A percentile compares a stretch with the other conserved stretches of the same genome.
Conservation (phyloP, 2,888 invertebrate species). For the Crepidodera aurea region DNA sequence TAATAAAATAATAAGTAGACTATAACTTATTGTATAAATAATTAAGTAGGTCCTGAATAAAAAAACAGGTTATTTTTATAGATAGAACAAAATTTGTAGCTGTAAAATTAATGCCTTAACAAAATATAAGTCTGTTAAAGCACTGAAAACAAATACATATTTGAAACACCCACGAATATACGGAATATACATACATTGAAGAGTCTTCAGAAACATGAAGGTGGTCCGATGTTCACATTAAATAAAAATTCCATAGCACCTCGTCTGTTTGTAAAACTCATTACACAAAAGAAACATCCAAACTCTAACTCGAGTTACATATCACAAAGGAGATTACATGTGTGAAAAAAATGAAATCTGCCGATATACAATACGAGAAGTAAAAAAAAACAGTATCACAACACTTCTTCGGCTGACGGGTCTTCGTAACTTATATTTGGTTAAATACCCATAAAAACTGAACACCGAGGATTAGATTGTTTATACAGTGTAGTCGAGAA, state of each 20-base stretch:
- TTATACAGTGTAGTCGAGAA: constrained; percentile 41
- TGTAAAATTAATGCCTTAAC: constrained; percentile 28
- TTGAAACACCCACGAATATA: constrained; percentile 55
- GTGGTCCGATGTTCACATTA: constrained; percentile 56
- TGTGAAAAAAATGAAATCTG: constrained; percentile 37
- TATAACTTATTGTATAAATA: too few species aligned
- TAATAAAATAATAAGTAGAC: too few species aligned
- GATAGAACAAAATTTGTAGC: constrained; percentile 4
- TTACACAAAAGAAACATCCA: constrained; percentile 43
- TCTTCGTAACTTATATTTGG: constrained; percentile 18
- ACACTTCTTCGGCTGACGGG: constrained; percentile 32
- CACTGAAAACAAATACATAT: constrained; percentile 48
- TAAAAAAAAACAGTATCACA: constrained; percentile 39
- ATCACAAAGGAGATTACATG: constrained; percentile 39
- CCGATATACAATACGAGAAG: constrained; percentile 30
- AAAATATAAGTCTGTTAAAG: constrained; percentile 41
- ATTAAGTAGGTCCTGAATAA: background rate
- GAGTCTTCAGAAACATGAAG: constrained; percentile 57
- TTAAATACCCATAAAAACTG: constrained; percentile 36
- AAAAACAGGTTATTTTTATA: constrained; percentile 4
- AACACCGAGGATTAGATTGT: constrained; percentile 37
- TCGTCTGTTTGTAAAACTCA: constrained; percentile 52
- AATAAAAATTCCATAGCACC: constrained; percentile 54
- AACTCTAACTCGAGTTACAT: constrained; percentile 34
- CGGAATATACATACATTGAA: constrained; percentile 56